Evolutionary conservation across 2,797 vertebrate species (phyloP), one percentile per base, ranked within the genome.

Genomic region (Ctenopoma multispine): DNA sequence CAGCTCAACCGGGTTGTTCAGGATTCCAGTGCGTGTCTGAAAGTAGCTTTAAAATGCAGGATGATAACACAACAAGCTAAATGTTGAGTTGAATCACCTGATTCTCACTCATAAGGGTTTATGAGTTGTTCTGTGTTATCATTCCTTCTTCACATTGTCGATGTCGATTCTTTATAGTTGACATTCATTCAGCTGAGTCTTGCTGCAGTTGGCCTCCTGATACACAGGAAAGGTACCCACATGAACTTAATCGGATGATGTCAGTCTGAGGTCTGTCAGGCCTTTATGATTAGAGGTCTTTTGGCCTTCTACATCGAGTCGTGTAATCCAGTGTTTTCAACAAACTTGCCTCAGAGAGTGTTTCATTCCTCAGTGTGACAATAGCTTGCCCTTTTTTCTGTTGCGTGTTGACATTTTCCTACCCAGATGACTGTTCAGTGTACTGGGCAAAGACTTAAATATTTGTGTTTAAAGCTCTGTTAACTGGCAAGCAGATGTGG

Each of bases 361-460:
- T n/a, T n/a, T n/a, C n/a, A n/a, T n/a, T n/a, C n/a, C 48, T 59
- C 24, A 31, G 12, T 10, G 21, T 41, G 44, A 53, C 23, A 17
- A 7, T 13, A 20, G 50, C n/a, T 31, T 20, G 11, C 10, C 14
- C 56, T 53, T 27, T 41, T 38, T 24, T 31, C 38, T 51, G 29
- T 49, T 2, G 24, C 54, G 40, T 58, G 64, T 61, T 66, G 40
- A 61, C 56, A 51, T 69, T 59, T 69, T 13, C 23, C 29, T 73
- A 27, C 59, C 14, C 23, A 38, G 27, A 23, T 60, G 60, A 38
- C 31, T 20, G 38, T 13, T 1, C 8, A 48, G 44, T 38, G 17
- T 60, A 18, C 31, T 44, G 11, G 12, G 18, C 13, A 56, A 38
- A 59, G 31, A 57, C 14, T 5, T 31, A 46, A n/a, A 55, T 34